A percentile compares a stretch with the other conserved stretches of the same genome.
phyloP scores from a whole-genome alignment of 2,797 vertebrate genomes.

The Sebastes oblongus region DNA sequence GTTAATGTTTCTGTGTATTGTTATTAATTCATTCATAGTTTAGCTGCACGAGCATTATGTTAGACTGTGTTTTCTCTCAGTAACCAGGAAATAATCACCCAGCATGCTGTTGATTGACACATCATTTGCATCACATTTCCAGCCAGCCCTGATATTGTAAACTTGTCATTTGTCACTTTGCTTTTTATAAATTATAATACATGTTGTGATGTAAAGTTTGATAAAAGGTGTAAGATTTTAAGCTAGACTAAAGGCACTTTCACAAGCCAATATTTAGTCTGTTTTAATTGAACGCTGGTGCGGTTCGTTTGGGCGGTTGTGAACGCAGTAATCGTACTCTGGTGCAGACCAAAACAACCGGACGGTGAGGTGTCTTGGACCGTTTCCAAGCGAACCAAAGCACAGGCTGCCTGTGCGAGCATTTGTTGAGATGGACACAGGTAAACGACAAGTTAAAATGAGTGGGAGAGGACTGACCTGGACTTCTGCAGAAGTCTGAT shows the following conservation, averaged over 20 bases:
- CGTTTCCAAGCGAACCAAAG: too few species aligned
- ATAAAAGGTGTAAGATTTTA: neutral
- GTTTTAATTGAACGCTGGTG: too few species aligned
- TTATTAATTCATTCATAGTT: neutral
- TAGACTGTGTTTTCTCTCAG: neutral
- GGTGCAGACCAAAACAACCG: too few species aligned
- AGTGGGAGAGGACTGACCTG: too few species aligned
- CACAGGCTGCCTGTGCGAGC: too few species aligned
- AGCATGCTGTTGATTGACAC: neutral
- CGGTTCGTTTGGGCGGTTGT: too few species aligned
- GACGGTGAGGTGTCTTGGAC: too few species aligned
- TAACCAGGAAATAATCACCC: neutral
- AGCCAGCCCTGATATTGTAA: neutral
- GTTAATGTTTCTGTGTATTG: neutral
- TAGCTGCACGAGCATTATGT: neutral
- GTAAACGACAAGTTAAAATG: too few species aligned
- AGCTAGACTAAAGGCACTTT: neutral
- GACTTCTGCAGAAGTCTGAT: too few species aligned
- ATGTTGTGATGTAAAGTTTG: neutral
- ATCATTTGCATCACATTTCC: neutral
- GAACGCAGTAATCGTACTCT: too few species aligned
- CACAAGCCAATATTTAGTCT: too few species aligned
- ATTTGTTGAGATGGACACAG: too few species aligned
- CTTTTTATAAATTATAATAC: neutral
- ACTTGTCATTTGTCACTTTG: neutral